Evolutionary conservation across 2,113 vertebrate species (phyloP).

Genomic region (Tympanuchus pallidicinctus): DNA sequence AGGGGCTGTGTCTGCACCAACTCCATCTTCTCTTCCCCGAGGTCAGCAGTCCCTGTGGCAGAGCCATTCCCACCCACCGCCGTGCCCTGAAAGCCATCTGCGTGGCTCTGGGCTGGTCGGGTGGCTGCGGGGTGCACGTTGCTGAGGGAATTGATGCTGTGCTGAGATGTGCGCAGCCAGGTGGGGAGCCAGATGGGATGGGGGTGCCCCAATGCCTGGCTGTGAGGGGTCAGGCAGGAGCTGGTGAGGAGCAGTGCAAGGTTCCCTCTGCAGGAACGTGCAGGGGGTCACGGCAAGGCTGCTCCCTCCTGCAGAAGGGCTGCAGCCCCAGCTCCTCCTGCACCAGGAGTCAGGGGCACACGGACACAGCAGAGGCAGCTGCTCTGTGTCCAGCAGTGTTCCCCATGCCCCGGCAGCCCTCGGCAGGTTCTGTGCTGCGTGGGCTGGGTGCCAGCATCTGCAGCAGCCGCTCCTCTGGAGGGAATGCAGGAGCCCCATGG

Average conservation of each 20-base stretch:
- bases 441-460: neutral
- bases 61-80: accelerated
- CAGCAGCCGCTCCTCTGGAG: neutral
- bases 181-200: accelerated
- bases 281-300: neutral
- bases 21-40: neutral
- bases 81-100: accelerated
- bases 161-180: neutral
- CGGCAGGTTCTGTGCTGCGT: accelerated
- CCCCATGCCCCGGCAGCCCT: neutral
- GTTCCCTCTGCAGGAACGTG: accelerated
- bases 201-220: neutral
- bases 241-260: neutral
- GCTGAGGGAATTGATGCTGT: neutral
- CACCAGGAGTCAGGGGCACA: accelerated
- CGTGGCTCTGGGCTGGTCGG: accelerated
- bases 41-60: neutral
- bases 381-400: accelerated
- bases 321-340: neutral
- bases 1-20: neutral
- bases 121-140: neutral
- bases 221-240: neutral
- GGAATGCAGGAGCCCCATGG: neutral
- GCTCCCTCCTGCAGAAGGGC: neutral
- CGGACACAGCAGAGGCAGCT: neutral